Base-by-base conservation (phyloP, 2,888 invertebrate genomes). In the Brenthis ino region DNA sequence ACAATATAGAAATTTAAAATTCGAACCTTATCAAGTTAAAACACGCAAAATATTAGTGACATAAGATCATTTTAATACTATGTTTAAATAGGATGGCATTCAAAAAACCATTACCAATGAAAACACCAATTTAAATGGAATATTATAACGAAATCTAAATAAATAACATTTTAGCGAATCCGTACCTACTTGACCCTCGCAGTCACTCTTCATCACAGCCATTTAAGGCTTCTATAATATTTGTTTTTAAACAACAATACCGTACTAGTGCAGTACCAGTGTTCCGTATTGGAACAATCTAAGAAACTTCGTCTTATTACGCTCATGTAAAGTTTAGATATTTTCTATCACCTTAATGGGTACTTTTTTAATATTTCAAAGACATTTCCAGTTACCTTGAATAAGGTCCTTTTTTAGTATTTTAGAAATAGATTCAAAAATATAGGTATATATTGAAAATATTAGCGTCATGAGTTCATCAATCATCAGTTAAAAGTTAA, bases 211-310 rank as follows among this genome's bases (percentile, higher is more conserved):
- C 28, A 53, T 65, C 28, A 50, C 51, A 57, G 47, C 13, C n/a
- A 50, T 65, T 48, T 63, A 63, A 43, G 63, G 57, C 50, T 68
- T 65, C 65, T 63, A 61, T 67, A 58, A 64, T 28, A 56, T 60
- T 33, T 47, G 65, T 33, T 69, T 53, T 53, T 14, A 16, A 16
- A 16, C 2, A 16, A 53, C 51, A 53, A 51, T n/a, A n/a, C 51
- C 6, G 51, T 53, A n/a, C 51, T 6, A 28, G 28, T 28, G 28
- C 28, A 28, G 28, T 16, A 16, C 16, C 1, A 51, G 16, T 53
- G 16, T 16, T 53, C 16, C 51, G 16, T 53, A n/a, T 43, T 43
- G 2, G 11, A 43, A 1, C 28, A 4, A 43, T 11, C 11, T 43
- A 11, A 43, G 8, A 8, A 43, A 43, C 37, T 43, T 43, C 37